phyloP scores from a whole-genome alignment of 2,797 vertebrate genomes.

The Amblyopsis hoosieri region DNA sequence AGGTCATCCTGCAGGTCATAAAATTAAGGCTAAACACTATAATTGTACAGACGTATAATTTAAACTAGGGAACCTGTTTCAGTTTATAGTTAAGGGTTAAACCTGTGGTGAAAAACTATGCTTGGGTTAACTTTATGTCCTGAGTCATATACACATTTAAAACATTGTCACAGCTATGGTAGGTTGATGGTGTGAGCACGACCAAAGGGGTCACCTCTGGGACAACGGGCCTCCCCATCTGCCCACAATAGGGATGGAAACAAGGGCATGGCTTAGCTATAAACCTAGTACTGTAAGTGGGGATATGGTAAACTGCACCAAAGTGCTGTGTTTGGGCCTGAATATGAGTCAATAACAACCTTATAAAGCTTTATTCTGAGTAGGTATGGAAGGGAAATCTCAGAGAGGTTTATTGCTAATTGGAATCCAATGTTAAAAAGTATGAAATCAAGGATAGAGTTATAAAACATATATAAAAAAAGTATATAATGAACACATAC shows the following conservation, averaged over 20 bases:
- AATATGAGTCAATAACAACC: slow-evolving; percentile 20
- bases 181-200: slow-evolving; percentile 20
- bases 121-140: slow-evolving; percentile 42
- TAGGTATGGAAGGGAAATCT: slow-evolving; percentile 14
- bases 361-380: slow-evolving; percentile 19
- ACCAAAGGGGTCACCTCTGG: slow-evolving; percentile 26
- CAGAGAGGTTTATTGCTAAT: too few relatives aligned
- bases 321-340: slow-evolving; percentile 18
- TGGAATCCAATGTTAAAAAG: too few relatives aligned
- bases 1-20: slow-evolving; percentile 67
- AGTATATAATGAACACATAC: not conserved
- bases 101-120: slow-evolving; percentile 49
- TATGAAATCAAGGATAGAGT: too few relatives aligned
- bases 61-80: slow-evolving; percentile 51
- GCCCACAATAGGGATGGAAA: slow-evolving; percentile 32
- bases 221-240: slow-evolving; percentile 23
- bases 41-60: slow-evolving; percentile 68
- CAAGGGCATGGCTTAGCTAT: slow-evolving; percentile 20
- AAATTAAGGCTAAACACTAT: slow-evolving; percentile 70
- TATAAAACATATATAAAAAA: too few relatives aligned
- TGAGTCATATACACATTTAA: slow-evolving; percentile 37
- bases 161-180: slow-evolving; percentile 27
- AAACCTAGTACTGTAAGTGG: slow-evolving; percentile 6
- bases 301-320: slow-evolving; percentile 26
- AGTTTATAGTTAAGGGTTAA: slow-evolving; percentile 62